These are phyloP conservation scores for Amia ocellicauda DNA, from an alignment of 2,113 vertebrate genomes.

Conservation along the genomic window DNA sequence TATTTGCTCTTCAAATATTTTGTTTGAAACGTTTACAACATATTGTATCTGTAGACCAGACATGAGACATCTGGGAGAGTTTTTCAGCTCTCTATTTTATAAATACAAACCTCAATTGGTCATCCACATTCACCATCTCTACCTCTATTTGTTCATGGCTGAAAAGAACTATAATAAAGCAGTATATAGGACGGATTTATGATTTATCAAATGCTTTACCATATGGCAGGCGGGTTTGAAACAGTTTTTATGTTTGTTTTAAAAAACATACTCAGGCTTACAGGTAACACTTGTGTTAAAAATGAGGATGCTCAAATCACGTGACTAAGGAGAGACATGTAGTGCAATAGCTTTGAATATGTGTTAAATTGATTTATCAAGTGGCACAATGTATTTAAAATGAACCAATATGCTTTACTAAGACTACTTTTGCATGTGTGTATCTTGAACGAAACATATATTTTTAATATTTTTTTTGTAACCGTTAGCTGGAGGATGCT, in stretches of 20 bases:
- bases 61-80: constrained; percentile 77
- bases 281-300: constrained; percentile 42
- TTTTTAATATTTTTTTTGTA: no score
- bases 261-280: constrained; percentile 57
- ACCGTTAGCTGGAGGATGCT: constrained; percentile 19
- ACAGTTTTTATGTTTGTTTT: constrained; percentile 76
- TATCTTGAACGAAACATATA: no score
- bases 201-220: constrained; percentile 78
- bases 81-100: constrained; percentile 59
- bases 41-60: constrained; percentile 70
- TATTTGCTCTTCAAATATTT: constrained; percentile 93
- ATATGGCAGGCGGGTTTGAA: constrained; percentile 67
- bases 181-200: constrained; percentile 65
- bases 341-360: not conserved
- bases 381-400: not conserved
- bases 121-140: constrained; percentile 45
- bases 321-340: constrained; percentile 38
- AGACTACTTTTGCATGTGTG: no score
- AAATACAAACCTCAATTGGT: constrained; percentile 58
- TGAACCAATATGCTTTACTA: not conserved
- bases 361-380: not conserved
- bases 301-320: constrained; percentile 60
- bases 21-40: constrained; percentile 79
- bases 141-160: constrained; percentile 73
- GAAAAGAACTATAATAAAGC: constrained; percentile 77